Evolutionary conservation across 2,113 vertebrate species (phyloP), one percentile per base, ranked within the genome.

Genomic region (Fregata magnificens): DNA sequence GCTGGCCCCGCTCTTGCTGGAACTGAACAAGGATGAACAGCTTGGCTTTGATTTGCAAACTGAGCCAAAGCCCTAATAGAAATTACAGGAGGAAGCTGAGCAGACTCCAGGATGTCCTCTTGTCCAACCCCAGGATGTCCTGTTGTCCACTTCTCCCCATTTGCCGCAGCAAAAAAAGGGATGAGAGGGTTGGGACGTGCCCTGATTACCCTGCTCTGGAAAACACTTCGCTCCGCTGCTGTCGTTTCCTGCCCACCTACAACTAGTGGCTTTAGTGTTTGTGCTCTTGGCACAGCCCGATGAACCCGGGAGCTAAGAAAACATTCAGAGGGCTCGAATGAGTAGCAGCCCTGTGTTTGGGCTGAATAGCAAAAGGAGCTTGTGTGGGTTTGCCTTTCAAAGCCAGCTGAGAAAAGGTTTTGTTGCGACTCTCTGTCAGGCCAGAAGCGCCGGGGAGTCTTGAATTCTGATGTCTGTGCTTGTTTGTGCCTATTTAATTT

Each of bases 321-420:
- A 81, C 58, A 77, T 45, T 53, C 70, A 26, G 81, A 91, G 31
- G 69, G 34, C 94, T 88, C 2, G 0, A 87, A 93, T 95, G 87
- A 97, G 96, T 80, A 96, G 89, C 82, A 79, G 96, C 82, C 89
- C 95, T 96, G 94, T 97, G 93, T 88, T 86, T 89, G 82, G 89
- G 59, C 93, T 97, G 96, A 97, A 97, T 94, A 96, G 97, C 84
- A 80, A 78, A 96, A 81, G 79, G 77, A 92, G 32, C 74, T 87
- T 95, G 96, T 80, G 96, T 97, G 96, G 95, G 89, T 82, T 97
- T 89, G 91, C 89, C 86, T 97, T 97, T 96, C 94, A 97, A 42
- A 84, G 61, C 25, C 40, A 0, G 32, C 82, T 95, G 70, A 96
- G 94, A 86, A 95, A 94, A 93, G 82, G 74, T 87, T 97, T 96